phyloP scores from a whole-genome alignment of 2,888 invertebrate genomes.

The Tipula helvola region DNA sequence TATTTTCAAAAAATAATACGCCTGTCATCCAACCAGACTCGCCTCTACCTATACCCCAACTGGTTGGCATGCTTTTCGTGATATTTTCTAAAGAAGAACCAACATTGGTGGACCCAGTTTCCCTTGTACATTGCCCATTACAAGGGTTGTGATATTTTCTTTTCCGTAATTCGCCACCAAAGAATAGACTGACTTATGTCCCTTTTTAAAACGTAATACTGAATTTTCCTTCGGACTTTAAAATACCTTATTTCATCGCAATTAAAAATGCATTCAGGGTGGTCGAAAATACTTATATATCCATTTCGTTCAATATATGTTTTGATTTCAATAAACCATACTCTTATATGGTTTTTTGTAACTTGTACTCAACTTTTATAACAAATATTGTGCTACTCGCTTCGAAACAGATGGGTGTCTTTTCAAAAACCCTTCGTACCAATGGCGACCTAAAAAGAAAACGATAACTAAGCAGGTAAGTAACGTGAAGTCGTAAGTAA shows the following conservation, averaged over 20 bases:
- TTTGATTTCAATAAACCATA: neutral
- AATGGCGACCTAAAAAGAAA: no score
- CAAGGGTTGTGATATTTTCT: neutral
- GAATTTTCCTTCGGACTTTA: no score
- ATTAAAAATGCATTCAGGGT: neutral
- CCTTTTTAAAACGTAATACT: neutral
- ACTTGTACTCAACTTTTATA: neutral
- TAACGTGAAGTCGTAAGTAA: no score
- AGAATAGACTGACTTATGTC: neutral
- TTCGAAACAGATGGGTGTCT: neutral
- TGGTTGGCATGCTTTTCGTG: neutral
- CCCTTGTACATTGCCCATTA: neutral
- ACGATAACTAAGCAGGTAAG: no score
- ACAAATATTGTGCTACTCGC: neutral
- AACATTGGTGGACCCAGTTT: no score
- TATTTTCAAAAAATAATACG: no score
- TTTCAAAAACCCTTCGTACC: no score
- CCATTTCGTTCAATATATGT: neutral
- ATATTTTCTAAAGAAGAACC: neutral
- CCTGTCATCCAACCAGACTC: no score
- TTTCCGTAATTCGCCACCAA: neutral
- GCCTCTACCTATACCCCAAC: constrained; percentile 23
- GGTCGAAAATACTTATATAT: no score
- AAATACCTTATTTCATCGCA: neutral
- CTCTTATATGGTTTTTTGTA: neutral